Evolutionary conservation across 2,113 vertebrate species (phyloP).

Genomic region (Riparia riparia): DNA sequence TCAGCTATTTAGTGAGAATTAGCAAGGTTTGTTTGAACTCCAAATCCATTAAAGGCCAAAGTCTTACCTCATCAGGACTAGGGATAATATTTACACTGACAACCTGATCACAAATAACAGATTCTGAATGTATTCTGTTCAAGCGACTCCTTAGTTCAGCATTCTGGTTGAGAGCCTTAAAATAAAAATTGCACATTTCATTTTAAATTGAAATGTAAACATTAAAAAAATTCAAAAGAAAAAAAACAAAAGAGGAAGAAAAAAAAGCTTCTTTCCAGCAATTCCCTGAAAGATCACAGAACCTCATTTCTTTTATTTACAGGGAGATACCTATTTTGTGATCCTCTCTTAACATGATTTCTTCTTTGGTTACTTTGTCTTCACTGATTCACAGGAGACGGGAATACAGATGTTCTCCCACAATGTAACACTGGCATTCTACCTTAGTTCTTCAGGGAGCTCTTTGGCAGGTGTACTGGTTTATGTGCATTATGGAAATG

Average conservation of each 20-base stretch:
- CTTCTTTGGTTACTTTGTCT: neutral
- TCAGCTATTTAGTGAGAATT: conserved; percentile 40
- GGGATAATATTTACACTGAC: conserved; percentile 99
- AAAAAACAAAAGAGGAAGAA: neutral
- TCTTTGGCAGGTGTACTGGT: neutral
- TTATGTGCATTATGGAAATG: neutral
- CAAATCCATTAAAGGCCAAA: conserved; percentile 63
- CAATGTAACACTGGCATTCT: neutral
- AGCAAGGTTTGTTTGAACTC: conserved; percentile 45
- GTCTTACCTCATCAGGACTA: conserved; percentile 94
- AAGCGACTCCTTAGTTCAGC: conserved; percentile 94
- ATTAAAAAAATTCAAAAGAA: neutral
- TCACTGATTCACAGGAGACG: neutral
- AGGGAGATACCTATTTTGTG: neutral
- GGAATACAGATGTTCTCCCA: neutral
- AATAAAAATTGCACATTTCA: conserved; percentile 77
- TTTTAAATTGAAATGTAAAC: conserved; percentile 64
- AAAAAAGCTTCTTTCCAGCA: neutral
- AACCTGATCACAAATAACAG: conserved; percentile 94
- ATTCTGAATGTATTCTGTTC: conserved; percentile 97
- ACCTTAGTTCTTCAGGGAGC: neutral
- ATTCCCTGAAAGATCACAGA: neutral
- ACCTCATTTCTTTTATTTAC: neutral
- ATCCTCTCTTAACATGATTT: neutral
- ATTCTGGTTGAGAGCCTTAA: conserved; percentile 96